Evolutionary conservation across 2,113 vertebrate species (phyloP).

Genomic region (Cygnus atratus): DNA sequence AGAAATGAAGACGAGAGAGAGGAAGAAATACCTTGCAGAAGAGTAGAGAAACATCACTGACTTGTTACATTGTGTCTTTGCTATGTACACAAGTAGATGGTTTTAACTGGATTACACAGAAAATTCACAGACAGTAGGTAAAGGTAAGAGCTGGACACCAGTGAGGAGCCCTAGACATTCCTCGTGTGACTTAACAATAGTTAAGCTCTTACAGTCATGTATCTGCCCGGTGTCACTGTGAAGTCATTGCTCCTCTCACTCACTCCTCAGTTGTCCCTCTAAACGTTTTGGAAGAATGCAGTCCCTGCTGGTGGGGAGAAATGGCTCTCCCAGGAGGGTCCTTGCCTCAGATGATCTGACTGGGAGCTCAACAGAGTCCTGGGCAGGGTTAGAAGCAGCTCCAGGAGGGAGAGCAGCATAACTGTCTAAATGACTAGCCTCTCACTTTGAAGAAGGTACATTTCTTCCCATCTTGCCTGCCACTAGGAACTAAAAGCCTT

Average conservation of each 20-base stretch:
- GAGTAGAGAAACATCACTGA: neutral
- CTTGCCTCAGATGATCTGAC: neutral
- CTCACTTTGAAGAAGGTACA: neutral
- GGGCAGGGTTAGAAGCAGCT: neutral
- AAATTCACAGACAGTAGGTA: neutral
- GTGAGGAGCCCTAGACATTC: neutral
- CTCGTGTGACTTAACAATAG: neutral
- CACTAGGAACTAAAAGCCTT: neutral
- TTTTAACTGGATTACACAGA: neutral
- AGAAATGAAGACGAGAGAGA: neutral
- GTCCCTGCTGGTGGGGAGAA: accelerated
- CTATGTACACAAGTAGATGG: neutral
- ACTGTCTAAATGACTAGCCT: neutral
- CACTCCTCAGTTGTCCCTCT: neutral
- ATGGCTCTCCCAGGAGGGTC: neutral
- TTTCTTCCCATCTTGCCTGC: neutral
- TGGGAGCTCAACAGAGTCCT: neutral
- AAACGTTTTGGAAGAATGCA: neutral
- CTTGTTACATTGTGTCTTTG: neutral
- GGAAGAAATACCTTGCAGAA: neutral
- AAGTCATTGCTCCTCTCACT: neutral
- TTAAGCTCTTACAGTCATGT: neutral
- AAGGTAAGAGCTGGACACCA: neutral
- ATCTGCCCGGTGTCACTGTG: neutral
- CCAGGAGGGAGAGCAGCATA: neutral